Conservation (phyloP, 1,140 invertebrate genomes). For the Pachypeltis micranthus region DNA sequence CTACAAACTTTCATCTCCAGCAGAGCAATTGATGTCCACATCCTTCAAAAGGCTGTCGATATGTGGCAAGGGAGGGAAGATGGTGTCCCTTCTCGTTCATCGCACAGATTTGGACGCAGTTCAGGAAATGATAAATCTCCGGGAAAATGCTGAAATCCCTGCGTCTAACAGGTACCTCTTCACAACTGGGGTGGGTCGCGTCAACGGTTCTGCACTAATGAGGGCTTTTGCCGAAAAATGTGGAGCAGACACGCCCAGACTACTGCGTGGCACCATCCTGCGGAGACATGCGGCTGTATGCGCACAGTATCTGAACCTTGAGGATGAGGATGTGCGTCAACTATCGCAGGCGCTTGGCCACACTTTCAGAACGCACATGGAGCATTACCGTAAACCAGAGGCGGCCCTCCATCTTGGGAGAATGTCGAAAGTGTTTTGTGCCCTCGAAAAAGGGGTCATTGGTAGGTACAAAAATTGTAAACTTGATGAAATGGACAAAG, state of each 20-base stretch:
- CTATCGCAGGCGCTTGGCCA: not conserved
- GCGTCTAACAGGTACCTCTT: not conserved
- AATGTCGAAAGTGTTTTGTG: not conserved
- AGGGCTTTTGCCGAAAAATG: not conserved
- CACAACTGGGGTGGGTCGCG: not conserved
- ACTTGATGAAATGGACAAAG: not conserved
- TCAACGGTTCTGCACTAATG: not conserved
- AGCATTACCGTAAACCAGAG: not conserved
- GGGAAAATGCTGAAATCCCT: not conserved
- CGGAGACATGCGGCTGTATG: not conserved
- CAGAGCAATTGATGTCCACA: not conserved
- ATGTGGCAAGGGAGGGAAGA: not conserved
- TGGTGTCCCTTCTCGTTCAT: not conserved
- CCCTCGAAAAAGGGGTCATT: not conserved
- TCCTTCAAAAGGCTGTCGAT: not conserved
- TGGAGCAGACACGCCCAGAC: not conserved
- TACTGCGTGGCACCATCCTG: slow-evolving; percentile 1
- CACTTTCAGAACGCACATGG: not conserved
- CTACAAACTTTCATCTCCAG: not conserved
- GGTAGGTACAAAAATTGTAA: not conserved
- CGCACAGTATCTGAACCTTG: not conserved
- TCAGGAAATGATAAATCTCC: not conserved
- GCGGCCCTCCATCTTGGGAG: slow-evolving; percentile 1
- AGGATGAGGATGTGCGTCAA: slow-evolving; percentile 1
- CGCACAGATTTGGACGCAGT: not conserved